Base-by-base conservation (phyloP, 2,797 vertebrate species). In the Darevskia mixta region DNA sequence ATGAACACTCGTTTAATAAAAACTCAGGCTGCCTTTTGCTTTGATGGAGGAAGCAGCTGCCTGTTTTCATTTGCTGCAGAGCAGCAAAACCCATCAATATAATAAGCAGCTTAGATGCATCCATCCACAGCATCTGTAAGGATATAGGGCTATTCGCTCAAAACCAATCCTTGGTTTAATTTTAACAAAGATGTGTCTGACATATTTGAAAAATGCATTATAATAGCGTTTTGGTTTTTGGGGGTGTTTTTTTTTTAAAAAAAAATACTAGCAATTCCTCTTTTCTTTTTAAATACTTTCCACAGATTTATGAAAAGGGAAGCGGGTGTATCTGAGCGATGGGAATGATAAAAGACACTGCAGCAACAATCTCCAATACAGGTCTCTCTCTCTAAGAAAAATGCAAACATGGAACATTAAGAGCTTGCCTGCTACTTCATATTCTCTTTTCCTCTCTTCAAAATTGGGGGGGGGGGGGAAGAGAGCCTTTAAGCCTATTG, bases 1-100 rank as follows among this genome's bases (percentile, higher is more conserved):
- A 98, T 98, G 98, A 99, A 99, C 97, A 98, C 97, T 98, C 96
- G 97, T 98, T 98, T 99, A 98, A 98, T 98, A 99, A 98, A 99
- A 99, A 98, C 98, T 98, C 97, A 97, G 98, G 97, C 98, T 97
- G 97, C 97, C 97, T 97, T 97, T 97, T 97, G 98, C 98, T 99
- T 98, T 98, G 98, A 98, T 98, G 97, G 97, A 97, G 97, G 97
- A 97, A 97, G 97, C 96, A 97, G 97, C 97, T 98, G 97, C 96
- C 97, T 98, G 96, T 97, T 97, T 97, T 97, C 97, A 97, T 97
- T 97, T 97, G 97, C 96, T 97, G 96, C 96, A 97, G 97, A 97
- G 97, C 97, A 98, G 97, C 98, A 98, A 98, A 98, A 98, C 98
- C 98, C 98, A 98, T 99, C 98, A 97, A 98, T 99, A 99, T 99